Evolutionary conservation across 2,888 invertebrate species (phyloP), one percentile per base, ranked within the genome.

Genomic region (Tinea trinotella): DNA sequence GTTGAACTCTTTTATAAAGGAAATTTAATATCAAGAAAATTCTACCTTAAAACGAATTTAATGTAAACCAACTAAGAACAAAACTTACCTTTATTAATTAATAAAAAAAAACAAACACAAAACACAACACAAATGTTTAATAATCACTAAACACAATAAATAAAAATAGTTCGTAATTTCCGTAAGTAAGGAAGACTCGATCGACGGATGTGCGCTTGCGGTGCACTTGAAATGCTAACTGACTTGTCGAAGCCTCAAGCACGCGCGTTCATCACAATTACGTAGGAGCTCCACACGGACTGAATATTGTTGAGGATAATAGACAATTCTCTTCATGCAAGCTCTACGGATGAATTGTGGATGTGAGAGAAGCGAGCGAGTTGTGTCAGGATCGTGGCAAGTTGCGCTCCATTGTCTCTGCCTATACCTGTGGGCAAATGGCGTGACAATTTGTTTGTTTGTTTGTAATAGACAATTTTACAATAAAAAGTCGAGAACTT

Each of bases 151-250:
- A 40, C 15, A 40, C 15, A n/a, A 35, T 40, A 40, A 40, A 3
- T 12, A 13, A 2, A 40, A 40, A 40, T 40, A 40, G 15, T 50
- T 50, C 50, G 50, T 50, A 4, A 24, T 18, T 46, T 6, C 48
- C 18, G 18, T 18, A 19, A n/a, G 20, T n/a, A n/a, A n/a, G 13
- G 13, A n/a, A 24, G 10, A 5, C 15, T n/a, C 48, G 13, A 20
- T 61, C 64, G 61, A 73, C 74, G 73, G 70, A 40, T 15, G 36
- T 19, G 20, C 52, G 52, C 52, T 9, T 34, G 35, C 52, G 48
- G 4, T 76, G 79, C 78, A 78, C 78, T 76, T 81, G 77, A 79
- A 70, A 81, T 13, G 50, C 24, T 20, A 24, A 50, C 50, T 50
- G 50, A 12, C 48, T 48, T 13, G 19, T n/a, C 17, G 24, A 13